Base-by-base conservation (phyloP, 2,888 invertebrate genomes). In the Plebejus melissa region DNA sequence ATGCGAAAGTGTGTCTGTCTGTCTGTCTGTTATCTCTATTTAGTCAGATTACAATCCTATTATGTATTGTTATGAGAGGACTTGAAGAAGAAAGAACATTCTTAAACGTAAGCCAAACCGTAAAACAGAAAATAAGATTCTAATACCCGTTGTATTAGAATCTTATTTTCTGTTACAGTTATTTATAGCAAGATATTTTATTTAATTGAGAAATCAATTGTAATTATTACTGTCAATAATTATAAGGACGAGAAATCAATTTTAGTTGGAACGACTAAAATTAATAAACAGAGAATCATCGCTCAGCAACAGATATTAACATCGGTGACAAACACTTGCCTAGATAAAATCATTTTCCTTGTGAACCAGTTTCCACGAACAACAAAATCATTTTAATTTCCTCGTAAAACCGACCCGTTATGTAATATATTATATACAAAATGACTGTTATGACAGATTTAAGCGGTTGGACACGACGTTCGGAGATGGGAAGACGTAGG, bases 371-470 rank as follows among this genome's bases (percentile, higher is more conserved):
- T 71, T 71, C 71, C 71, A 50, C 46, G 38, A 70, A 41, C 22
- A 46, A 50, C 22, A 71, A 41, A 50, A 71, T 71, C 16, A 71
- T 46, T 71, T 71, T 22, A 41, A 71, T 41, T 71, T 71, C 71
- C 46, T 50, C 46, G 28, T 71, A 71, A 71, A 71, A 71, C 46
- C 50, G 71, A 50, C 71, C 22, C 22, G 46, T 71, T 46, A 71
- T 71, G 7, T 71, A 46, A 22, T 46, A 71, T 46, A 46, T 22
- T 22, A 71, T 41, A 50, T 41, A 0, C 38, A 16, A 13, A 41
- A 74, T 57, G 69, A 41, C 46, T 16, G 54, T 22, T 41, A 69
- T 38, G 69, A 69, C 69, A 69, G 69, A 69, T 38, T 4, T 36
- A 69, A 11, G 69, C 41, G 58, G 22, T 9, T 60, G n/a, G 22